phyloP scores from a whole-genome alignment of 2,113 vertebrate species.

The Phoxinus phoxinus region DNA sequence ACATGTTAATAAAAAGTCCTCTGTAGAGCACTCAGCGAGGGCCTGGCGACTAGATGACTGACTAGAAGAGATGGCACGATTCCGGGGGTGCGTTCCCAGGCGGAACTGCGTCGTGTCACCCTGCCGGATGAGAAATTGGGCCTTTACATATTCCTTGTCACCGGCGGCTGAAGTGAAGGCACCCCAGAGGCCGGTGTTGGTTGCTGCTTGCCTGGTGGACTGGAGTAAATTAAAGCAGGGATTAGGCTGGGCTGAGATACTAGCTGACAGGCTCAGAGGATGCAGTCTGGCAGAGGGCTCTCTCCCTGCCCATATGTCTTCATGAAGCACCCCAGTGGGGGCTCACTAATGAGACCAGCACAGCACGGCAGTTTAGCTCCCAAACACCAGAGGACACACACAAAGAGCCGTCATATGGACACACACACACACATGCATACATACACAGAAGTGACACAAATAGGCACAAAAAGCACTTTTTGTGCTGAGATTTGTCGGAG shows the following conservation, averaged over 20 bases:
- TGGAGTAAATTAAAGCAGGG: constrained; percentile 97
- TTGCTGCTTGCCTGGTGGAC: constrained; percentile 84
- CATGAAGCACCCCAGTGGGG: constrained; percentile 74
- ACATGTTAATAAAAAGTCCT: constrained; percentile 83
- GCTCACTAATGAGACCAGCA: constrained; percentile 69
- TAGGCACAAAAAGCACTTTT: constrained; percentile 30
- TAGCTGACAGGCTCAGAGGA: constrained; percentile 91
- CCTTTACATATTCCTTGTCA: constrained; percentile 95
- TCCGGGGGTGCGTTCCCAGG: constrained; percentile 82
- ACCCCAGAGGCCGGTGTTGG: constrained; percentile 89
- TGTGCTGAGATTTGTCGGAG: not conserved
- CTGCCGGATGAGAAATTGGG: constrained; percentile 92
- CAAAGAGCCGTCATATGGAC: constrained; percentile 47
- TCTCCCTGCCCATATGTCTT: constrained; percentile 87
- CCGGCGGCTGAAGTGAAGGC: constrained; percentile 88
- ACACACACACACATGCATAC: constrained; percentile 31
- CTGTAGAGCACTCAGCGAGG: constrained; percentile 83
- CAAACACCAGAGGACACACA: constrained; percentile 51
- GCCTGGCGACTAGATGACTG: constrained; percentile 84
- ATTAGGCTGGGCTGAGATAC: constrained; percentile 88
- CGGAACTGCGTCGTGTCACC: constrained; percentile 89
- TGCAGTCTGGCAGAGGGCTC: constrained; percentile 75
- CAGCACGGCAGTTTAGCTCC: constrained; percentile 64
- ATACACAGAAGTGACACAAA: constrained; percentile 23
- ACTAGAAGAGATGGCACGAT: constrained; percentile 80